Evolutionary conservation across 2,113 vertebrate species (phyloP), one percentile per base, ranked within the genome.

Genomic region (Peromyscus californicus): DNA sequence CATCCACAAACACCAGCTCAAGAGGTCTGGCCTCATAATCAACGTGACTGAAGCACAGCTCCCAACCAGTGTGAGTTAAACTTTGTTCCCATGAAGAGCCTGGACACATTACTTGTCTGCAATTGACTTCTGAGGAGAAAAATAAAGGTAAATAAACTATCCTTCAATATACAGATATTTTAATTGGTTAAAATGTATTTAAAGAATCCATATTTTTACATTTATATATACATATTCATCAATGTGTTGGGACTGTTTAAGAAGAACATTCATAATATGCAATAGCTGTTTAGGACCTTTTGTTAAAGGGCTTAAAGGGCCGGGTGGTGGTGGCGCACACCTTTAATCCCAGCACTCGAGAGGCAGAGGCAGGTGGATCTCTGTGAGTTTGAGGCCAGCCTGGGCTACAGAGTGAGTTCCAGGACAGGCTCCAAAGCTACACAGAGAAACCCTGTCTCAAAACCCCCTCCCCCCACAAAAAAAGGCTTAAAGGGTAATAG

Each of bases 1-100:
- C 93, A 96, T 98, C 98, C 95, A 98, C 85, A 95, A 98, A 98
- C 97, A 98, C 92, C 61, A 95, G 51, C 93, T 97, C 95, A 95
- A 95, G 97, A 96, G 97, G 97, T 93, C 96, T 97, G 93, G 97
- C 97, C 69, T 86, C 97, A 45, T 97, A 97, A 98, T 89, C 94
- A 94, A 61, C 45, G 29, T 76, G 93, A 67, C 84, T 74, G 54
- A 80, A 94, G 90, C 84, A 87, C 24, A 89, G 88, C 36, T 31
- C 59, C 84, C 76, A 74, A 31, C 45, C 36, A 69, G 36, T 84
- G 45, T 93, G 79, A 89, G 59, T 86, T 93, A 83, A 97, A 88
- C 54, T 94, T 83, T n/a, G 54, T 85, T 92, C 83, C 63, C 15
- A 7, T 54, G 57, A 96, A 82, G 48, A 93, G 31, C 21, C 15